Conservation (phyloP, 1,140 invertebrate genomes). For the Drosophila guanche region DNA sequence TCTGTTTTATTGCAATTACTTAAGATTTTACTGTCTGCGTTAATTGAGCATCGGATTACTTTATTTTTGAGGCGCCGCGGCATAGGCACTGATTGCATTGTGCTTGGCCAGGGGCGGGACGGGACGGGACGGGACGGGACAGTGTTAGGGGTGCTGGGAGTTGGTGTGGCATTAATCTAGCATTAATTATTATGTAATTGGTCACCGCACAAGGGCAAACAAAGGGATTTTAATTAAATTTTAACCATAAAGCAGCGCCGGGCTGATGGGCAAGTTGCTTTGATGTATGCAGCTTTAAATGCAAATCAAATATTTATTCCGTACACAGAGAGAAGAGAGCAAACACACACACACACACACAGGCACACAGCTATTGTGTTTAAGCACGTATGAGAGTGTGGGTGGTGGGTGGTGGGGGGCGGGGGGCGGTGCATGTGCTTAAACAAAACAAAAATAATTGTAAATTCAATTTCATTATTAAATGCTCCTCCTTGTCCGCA, state of each 20-base stretch:
- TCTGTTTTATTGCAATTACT: conserved; percentile 81
- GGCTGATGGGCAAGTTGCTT: conserved; percentile 39
- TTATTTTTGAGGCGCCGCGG: conserved; percentile 29
- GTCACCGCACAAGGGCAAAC: conserved; percentile 49
- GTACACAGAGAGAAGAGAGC: conserved; percentile 8
- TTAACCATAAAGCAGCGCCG: conserved; percentile 32
- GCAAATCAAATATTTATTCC: conserved; percentile 75
- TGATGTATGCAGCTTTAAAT: conserved; percentile 65
- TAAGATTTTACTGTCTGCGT: conserved; percentile 76
- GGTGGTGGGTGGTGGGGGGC: conserved; percentile 8
- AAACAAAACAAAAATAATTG: conserved; percentile 77
- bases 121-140: too few species aligned
- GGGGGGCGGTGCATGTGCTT: not conserved
- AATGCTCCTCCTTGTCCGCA: conserved; percentile 61
- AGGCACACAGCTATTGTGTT: conserved; percentile 45
- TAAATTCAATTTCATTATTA: conserved; percentile 81
- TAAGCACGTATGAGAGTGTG: conserved; percentile 39
- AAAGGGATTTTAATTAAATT: conserved; percentile 76
- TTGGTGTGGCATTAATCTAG: conserved; percentile 61
- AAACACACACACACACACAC: conserved; percentile 18
- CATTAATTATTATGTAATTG: conserved; percentile 81
- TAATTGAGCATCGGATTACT: conserved; percentile 78
- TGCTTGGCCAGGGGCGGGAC: conserved; percentile 21
- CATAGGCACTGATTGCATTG: conserved; percentile 60
- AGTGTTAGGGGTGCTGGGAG: too few species aligned